Percentiles rank a stretch among this genome's conserved stretches.
Evolutionary conservation across 2,797 vertebrate genomes (phyloP).

Genomic region (Siniperca scherzeri): DNA sequence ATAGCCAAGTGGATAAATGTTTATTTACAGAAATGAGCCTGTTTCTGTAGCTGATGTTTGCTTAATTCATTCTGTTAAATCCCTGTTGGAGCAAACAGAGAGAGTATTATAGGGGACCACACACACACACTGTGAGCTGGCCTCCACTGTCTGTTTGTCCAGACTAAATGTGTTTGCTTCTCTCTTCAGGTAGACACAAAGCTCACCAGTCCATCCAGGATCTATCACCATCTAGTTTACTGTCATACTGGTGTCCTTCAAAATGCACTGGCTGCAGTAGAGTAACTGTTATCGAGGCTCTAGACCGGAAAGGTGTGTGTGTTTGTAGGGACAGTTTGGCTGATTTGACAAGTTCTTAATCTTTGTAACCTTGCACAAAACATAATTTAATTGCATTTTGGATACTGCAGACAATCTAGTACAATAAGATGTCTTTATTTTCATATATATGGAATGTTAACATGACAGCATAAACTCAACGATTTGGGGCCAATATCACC

Average conservation of each 20-base stretch:
- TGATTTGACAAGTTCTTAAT: not conserved
- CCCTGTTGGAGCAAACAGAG: conserved; percentile 38
- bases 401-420: not conserved
- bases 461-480: not conserved
- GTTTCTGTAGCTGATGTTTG: conserved; percentile 59
- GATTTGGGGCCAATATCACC: not conserved
- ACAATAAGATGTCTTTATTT: not conserved
- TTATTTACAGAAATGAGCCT: conserved; percentile 53
- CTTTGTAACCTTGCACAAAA: not conserved
- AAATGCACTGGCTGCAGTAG: not conserved
- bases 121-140: conserved; percentile 20
- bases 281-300: conserved; percentile 2
- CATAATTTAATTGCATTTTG: not conserved
- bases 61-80: conserved; percentile 63
- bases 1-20: conserved; percentile 24
- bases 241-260: conserved; percentile 50
- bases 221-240: conserved; percentile 29
- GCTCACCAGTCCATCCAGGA: conserved; percentile 38
- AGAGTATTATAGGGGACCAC: conserved; percentile 29
- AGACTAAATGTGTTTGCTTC: conserved; percentile 70
- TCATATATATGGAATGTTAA: not conserved
- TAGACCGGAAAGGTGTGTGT: not conserved
- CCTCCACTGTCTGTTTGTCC: conserved; percentile 61
- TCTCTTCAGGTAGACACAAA: conserved; percentile 59
- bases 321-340: not conserved